phyloP scores from a whole-genome alignment of 2,113 vertebrate genomes.

The Scatophagus argus region DNA sequence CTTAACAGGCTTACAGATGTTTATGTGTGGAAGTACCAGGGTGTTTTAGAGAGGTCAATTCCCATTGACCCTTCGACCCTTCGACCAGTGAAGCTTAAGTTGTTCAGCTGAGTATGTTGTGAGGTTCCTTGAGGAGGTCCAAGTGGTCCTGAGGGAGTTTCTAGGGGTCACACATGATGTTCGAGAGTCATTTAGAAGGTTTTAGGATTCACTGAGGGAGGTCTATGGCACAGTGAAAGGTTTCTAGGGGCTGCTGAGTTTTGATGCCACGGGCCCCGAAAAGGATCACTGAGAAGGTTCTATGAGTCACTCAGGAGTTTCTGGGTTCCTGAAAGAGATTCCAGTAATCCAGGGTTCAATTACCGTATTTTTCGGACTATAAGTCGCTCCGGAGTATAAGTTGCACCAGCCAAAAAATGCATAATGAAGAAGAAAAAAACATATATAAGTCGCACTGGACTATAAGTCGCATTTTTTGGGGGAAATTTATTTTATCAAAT shows the following conservation, averaged over 20 bases:
- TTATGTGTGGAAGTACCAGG: not conserved
- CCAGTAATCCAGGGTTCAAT: too few species aligned
- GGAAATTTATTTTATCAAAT: too few species aligned
- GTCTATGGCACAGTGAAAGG: not conserved
- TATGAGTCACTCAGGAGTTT: not conserved
- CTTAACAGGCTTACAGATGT: not conserved
- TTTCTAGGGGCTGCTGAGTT: not conserved
- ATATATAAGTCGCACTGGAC: too few species aligned
- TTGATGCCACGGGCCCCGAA: too few species aligned
- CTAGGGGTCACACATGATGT: not conserved
- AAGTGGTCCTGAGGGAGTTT: not conserved
- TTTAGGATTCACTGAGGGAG: too few species aligned
- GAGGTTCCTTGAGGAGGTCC: not conserved
- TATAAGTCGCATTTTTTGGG: too few species aligned
- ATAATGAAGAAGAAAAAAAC: too few species aligned
- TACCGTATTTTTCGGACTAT: too few species aligned
- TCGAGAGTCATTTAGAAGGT: too few species aligned
- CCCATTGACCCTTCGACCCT: too few species aligned
- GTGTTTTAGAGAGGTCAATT: constrained; percentile 13
- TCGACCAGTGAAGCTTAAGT: not conserved
- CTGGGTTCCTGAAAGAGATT: not conserved
- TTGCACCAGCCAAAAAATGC: too few species aligned
- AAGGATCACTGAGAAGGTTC: not conserved
- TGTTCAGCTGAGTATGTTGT: not conserved
- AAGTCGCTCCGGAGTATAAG: too few species aligned